These are phyloP conservation scores for Ormyrus thymus DNA, from an alignment of 2,888 invertebrate species.

Conservation along the genomic window DNA sequence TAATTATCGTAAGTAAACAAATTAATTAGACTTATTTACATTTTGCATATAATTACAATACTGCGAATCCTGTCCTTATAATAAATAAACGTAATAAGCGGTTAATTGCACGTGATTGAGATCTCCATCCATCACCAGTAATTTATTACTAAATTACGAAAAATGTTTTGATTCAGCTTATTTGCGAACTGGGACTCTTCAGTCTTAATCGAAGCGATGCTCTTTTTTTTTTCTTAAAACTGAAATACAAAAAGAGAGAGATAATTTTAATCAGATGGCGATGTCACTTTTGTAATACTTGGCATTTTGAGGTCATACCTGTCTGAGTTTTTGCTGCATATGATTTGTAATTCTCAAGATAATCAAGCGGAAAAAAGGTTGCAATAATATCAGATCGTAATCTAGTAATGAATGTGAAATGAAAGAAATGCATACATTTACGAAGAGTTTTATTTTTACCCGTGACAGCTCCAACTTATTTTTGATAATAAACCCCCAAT, in stretches of 20 bases:
- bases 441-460: not conserved
- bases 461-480: too few relatives aligned
- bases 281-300: constrained; percentile 24
- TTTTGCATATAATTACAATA: not conserved
- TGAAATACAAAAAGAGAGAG: constrained; percentile 1
- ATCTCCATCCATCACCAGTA: too few relatives aligned
- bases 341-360: constrained; percentile 44
- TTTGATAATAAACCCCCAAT: too few relatives aligned
- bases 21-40: not conserved
- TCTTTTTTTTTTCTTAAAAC: constrained; percentile 25
- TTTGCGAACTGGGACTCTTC: too few relatives aligned
- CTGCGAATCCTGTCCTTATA: not conserved
- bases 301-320: constrained; percentile 39
- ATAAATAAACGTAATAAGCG: too few relatives aligned
- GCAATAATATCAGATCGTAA: constrained; percentile 31
- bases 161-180: too few relatives aligned
- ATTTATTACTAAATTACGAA: too few relatives aligned
- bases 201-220: too few relatives aligned
- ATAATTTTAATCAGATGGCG: constrained; percentile 34
- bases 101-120: too few relatives aligned
- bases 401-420: constrained; percentile 14
- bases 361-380: constrained; percentile 26
- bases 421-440: constrained; percentile 8
- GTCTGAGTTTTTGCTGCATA: constrained; percentile 12
- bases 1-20: constrained; percentile 5